Percentiles rank a stretch among this genome's conserved stretches.
Evolutionary conservation across 2,113 vertebrate genomes (phyloP).

Genomic region (Athene cunicularia): DNA sequence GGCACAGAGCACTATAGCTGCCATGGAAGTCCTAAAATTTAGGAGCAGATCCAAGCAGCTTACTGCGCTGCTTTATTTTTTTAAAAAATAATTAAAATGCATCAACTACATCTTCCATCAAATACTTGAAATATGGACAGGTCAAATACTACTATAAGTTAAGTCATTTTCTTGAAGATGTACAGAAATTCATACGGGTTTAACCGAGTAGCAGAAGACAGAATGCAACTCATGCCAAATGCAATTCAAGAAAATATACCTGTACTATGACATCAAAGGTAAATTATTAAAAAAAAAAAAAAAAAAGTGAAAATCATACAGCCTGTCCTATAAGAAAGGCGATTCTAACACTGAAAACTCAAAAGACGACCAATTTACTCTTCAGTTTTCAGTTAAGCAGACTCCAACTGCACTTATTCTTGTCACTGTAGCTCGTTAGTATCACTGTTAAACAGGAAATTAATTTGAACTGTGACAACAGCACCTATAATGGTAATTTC

Average conservation of each 20-base stretch:
- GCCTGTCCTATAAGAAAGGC: background rate
- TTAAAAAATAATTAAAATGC: background rate
- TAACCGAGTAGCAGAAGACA: background rate
- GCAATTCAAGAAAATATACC: background rate
- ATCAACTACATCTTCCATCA: background rate
- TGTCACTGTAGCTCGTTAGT: background rate
- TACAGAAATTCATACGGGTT: background rate
- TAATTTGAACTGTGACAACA: conserved; percentile 31
- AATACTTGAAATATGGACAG: background rate
- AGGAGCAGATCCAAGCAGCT: background rate
- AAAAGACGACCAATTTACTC: background rate
- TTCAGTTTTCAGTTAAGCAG: background rate
- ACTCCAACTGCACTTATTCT: background rate
- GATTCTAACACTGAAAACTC: background rate
- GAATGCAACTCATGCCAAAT: background rate
- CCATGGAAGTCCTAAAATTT: background rate
- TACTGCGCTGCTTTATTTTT: background rate
- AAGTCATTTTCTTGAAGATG: background rate
- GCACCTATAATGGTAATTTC: background rate
- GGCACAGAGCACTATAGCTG: background rate
- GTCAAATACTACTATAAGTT: background rate
- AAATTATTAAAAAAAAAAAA: no score
- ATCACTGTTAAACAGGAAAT: conserved; percentile 15
- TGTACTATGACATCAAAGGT: background rate
- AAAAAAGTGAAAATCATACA: background rate